Evolutionary conservation across 2,797 vertebrate species (phyloP), one percentile per base, ranked within the genome.

Genomic region (Limosa lapponica): DNA sequence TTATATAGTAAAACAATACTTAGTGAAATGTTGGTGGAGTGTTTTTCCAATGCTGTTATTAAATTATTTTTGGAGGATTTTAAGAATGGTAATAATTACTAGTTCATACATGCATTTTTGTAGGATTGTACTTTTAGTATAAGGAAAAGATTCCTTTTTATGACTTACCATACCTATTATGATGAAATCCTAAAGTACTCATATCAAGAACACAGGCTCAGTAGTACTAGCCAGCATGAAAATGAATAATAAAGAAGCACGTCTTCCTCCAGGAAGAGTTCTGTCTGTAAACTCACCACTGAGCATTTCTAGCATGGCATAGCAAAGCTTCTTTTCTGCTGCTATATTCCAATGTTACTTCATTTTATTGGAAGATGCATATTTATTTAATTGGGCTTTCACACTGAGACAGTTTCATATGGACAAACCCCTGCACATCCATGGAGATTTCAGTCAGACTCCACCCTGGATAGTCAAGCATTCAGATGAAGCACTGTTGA

Each of bases 61-160:
- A 94, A 92, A 91, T 90, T 78, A 87, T 82, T 95, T 95, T 90
- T 89, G 79, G 94, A 92, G 82, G 75, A 93, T 95, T 96, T 90
- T 94, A 89, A 90, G 43, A 92, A 86, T 81, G 19, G 8, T 58
- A 81, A 61, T 64, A 77, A 84, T 87, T 94, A 87, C n/a, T 87
- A 79, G 73, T 73, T 84, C 32, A 48, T 59, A 25, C 20, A 28
- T 51, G 14, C 34, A 58, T 37, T 72, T 86, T 89, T 90, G 37
- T 51, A 46, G 39, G 43, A 43, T 41, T 81, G 11, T 48, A 83
- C 44, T 74, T 95, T 58, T 51, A 81, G 24, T 39, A 34, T 41
- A 75, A 71, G 39, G 25, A 6, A 86, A 72, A 82, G 2, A 64
- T 49, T 44, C n/a, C 8, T 57, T 82, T 79, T 57, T 75, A 71